These are phyloP conservation scores for Ceryle rudis DNA, from an alignment of 2,797 vertebrate genomes.

Conservation along the genomic window DNA sequence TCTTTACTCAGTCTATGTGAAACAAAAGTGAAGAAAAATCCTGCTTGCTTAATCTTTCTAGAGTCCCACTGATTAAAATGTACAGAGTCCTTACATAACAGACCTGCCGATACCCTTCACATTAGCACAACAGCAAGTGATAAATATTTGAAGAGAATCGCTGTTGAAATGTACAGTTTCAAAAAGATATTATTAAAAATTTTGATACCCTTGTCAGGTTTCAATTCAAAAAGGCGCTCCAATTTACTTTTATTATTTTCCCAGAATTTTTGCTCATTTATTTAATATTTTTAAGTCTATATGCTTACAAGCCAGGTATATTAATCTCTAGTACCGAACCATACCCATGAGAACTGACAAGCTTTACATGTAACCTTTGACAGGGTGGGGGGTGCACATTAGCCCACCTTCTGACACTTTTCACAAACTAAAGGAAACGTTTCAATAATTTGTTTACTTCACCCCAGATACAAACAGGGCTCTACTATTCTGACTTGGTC, in stretches of 20 bases:
- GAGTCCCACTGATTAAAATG: slow-evolving; percentile 77
- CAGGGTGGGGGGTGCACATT: not conserved
- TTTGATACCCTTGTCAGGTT: slow-evolving; percentile 36
- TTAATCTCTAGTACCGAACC: not conserved
- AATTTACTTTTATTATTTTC: not conserved
- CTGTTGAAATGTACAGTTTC: slow-evolving; percentile 57
- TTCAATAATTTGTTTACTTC: slow-evolving; percentile 67
- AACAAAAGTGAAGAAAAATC: slow-evolving; percentile 78
- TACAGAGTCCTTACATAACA: slow-evolving; percentile 64
- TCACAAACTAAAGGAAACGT: slow-evolving; percentile 75
- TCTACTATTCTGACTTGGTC: slow-evolving; percentile 54
- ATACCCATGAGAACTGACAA: not conserved
- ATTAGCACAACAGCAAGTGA: slow-evolving; percentile 66
- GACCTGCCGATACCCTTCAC: slow-evolving; percentile 72
- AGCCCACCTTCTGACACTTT: not conserved
- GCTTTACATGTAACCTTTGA: not conserved
- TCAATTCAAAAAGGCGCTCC: not conserved
- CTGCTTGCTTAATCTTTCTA: slow-evolving; percentile 66
- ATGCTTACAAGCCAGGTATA: not conserved
- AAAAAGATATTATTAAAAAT: slow-evolving; percentile 64
- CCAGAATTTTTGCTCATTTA: not conserved
- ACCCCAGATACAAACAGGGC: slow-evolving; percentile 66
- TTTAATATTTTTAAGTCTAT: not conserved
- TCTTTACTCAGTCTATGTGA: slow-evolving; percentile 72
- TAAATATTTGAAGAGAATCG: slow-evolving; percentile 60